phyloP scores from a whole-genome alignment of 2,888 invertebrate genomes.

The Eupithecia abbreviata region DNA sequence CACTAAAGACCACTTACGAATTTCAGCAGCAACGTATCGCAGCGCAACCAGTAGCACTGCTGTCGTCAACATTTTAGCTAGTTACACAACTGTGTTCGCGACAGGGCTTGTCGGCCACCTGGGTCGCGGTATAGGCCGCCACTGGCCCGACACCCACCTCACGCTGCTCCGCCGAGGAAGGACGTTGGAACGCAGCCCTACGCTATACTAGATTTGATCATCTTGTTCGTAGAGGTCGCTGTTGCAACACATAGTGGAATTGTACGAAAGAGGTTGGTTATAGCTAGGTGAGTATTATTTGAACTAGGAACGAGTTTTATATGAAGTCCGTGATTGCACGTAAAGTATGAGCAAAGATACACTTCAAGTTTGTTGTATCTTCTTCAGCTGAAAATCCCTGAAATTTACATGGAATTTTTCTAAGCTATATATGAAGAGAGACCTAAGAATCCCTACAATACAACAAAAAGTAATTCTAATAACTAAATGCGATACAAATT shows the following conservation, averaged over 20 bases:
- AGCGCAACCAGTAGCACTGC: conserved; percentile 66
- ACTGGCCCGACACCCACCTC: conserved; percentile 62
- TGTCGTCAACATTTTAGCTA: conserved; percentile 63
- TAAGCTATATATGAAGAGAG: not conserved
- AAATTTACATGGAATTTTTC: not conserved
- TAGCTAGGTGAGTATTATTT: conserved; percentile 1
- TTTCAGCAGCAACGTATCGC: conserved; percentile 71
- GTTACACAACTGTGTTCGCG: conserved; percentile 61
- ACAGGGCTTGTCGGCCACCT: conserved; percentile 67
- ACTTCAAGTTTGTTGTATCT: not conserved
- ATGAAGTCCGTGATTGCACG: not conserved
- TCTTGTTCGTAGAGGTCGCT: conserved; percentile 27
- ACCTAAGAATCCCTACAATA: not conserved
- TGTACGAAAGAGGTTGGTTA: conserved; percentile 5
- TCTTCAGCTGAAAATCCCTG: not conserved
- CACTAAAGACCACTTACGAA: conserved; percentile 66
- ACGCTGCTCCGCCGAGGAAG: conserved; percentile 33
- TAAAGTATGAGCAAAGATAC: not conserved
- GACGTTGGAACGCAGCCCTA: conserved; percentile 36
- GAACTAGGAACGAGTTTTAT: conserved; percentile 7
- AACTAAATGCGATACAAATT: not conserved
- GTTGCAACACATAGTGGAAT: conserved; percentile 27
- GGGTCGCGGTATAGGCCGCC: conserved; percentile 69
- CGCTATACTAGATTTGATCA: conserved; percentile 33
- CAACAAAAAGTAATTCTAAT: not conserved